Evolutionary conservation across 2,888 invertebrate species (phyloP), one percentile per base, ranked within the genome.

Genomic region (Stenodema calcarata): DNA sequence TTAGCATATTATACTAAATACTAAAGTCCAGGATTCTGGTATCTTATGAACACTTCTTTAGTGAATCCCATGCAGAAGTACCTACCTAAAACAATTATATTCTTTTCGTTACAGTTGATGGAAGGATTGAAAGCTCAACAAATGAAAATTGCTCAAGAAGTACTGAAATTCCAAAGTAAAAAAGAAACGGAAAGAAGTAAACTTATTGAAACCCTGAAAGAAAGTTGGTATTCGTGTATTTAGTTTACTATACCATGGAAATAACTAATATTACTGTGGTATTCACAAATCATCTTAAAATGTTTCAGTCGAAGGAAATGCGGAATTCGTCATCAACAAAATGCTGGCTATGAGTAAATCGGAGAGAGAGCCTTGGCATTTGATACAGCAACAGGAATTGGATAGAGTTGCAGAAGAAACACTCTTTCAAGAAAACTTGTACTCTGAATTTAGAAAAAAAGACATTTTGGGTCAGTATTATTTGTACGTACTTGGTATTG

Each of bases 361-460:
- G 70, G 91, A 91, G 80, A 92, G 93, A 87, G 94, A 95, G 91
- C 93, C 94, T 35, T 88, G 83, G 85, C 62, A 85, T n/a, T 42
- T 88, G 18, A 92, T 93, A 80, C 92, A 92, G 86, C 94, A 94
- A 87, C 90, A 88, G 50, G 88, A 89, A 30, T 73, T 88, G 94
- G 95, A 89, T 93, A 93, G 90, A 95, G 95, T 83, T 89, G 93
- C 93, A 88, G 91, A 92, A 87, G 95, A 95, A 91, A 94, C 95
- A 90, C 93, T 95, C 89, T 92, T 93, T 94, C 87, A 93, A 91
- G 87, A 92, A 87, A 90, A 91, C 18, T 91, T 92, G 88, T 92
- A 92, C 89, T 91, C 91, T 87, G 91, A 92, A 90, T 91, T 95
- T 44, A 93, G 93, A 89, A 95, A 94, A 90, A 92, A 93, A 90